These are phyloP conservation scores for Calosoma granatense DNA, from an alignment of 1,140 invertebrate species.

Conservation along the genomic window DNA sequence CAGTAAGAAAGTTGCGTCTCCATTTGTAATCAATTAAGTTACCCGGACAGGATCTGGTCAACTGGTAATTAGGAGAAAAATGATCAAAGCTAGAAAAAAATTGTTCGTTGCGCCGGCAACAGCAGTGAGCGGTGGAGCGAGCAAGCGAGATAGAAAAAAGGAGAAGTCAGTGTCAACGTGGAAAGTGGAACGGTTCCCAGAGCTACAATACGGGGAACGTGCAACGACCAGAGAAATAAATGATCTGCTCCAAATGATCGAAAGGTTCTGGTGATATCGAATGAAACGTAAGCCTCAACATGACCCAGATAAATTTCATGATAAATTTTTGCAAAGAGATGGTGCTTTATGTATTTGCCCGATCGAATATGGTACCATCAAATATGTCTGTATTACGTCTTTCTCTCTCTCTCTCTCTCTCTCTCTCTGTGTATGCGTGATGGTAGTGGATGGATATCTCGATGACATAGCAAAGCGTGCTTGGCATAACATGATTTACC, in stretches of 20 bases:
- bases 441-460: no score
- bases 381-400: no score
- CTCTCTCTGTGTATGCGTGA: no score
- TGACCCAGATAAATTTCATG: conserved; percentile 5
- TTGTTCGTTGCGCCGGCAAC: neutral
- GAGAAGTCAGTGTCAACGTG: neutral
- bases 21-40: neutral
- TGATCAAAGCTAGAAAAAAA: neutral
- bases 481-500: no score
- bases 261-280: neutral
- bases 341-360: neutral
- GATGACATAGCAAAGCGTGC: no score
- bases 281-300: conserved; percentile 5
- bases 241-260: conserved; percentile 2
- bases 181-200: conserved; percentile 4
- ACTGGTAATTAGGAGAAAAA: neutral
- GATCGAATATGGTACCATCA: neutral
- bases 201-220: neutral
- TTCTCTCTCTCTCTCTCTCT: no score
- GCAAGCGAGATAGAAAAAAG: neutral
- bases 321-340: neutral
- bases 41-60: neutral
- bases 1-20: neutral
- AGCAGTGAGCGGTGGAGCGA: neutral
- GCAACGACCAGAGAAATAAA: conserved; percentile 2